Percentiles rank a stretch among this genome's conserved stretches.
Conservation (phyloP, 2,113 vertebrate genomes). For the Callipepla californica region DNA sequence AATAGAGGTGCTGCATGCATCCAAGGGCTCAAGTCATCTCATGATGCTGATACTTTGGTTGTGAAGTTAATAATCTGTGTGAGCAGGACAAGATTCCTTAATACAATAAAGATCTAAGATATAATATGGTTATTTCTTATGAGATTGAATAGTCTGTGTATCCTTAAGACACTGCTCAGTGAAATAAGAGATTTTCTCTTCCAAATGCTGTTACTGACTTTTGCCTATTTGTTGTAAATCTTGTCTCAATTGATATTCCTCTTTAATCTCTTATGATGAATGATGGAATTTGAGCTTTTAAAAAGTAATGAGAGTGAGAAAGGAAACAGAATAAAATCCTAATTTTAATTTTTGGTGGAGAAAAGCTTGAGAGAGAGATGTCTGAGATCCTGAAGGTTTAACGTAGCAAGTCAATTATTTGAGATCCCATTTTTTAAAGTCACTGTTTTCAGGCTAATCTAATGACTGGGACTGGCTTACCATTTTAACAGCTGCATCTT, state of each 20-base stretch:
- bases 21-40: neutral
- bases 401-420: neutral
- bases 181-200: neutral
- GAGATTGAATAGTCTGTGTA: neutral
- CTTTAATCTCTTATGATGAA: neutral
- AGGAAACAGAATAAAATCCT: neutral
- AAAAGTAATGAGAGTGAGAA: neutral
- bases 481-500: constrained; percentile 43
- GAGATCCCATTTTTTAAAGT: constrained; percentile 7
- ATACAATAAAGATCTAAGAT: neutral
- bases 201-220: neutral
- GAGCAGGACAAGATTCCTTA: neutral
- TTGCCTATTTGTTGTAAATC: neutral
- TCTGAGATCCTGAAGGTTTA: neutral
- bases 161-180: neutral
- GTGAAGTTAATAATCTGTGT: neutral
- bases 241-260: neutral
- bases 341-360: neutral
- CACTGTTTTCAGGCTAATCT: constrained; percentile 20
- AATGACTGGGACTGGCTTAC: constrained; percentile 17
- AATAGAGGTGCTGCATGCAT: neutral
- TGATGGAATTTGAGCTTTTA: neutral
- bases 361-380: neutral
- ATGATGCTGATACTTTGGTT: neutral
- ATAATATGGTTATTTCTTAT: neutral